These are phyloP conservation scores for Steatornis caripensis DNA, from an alignment of 2,113 vertebrate species.

Conservation along the genomic window DNA sequence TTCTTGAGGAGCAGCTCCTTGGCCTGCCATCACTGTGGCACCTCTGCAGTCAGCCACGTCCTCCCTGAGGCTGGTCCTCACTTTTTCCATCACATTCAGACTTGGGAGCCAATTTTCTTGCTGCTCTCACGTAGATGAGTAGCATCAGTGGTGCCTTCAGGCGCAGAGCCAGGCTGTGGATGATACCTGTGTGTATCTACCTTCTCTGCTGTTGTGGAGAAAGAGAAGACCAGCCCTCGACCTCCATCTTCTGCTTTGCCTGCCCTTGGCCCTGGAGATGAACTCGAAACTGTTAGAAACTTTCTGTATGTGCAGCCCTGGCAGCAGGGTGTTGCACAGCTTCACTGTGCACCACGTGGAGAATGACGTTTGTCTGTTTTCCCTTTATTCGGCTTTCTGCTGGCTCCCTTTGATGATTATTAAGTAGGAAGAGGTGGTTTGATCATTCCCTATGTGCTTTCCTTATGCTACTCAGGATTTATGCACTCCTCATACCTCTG, in stretches of 20 bases:
- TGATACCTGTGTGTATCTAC: background rate
- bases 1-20: background rate
- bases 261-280: background rate
- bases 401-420: background rate
- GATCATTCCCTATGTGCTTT: background rate
- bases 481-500: background rate
- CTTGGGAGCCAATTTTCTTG: background rate
- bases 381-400: background rate
- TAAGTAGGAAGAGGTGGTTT: background rate
- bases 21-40: background rate
- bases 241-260: background rate
- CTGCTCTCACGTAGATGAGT: background rate
- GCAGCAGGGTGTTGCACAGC: background rate
- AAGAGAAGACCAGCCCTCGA: background rate
- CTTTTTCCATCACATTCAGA: background rate
- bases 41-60: background rate
- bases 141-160: background rate
- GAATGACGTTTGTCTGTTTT: background rate
- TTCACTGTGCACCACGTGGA: fast-evolving
- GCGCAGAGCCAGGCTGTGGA: background rate
- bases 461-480: background rate
- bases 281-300: background rate
- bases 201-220: background rate
- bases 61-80: background rate
- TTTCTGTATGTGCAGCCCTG: background rate